Conservation (phyloP, 2,797 vertebrate genomes). For the Brachymystax lenok region DNA sequence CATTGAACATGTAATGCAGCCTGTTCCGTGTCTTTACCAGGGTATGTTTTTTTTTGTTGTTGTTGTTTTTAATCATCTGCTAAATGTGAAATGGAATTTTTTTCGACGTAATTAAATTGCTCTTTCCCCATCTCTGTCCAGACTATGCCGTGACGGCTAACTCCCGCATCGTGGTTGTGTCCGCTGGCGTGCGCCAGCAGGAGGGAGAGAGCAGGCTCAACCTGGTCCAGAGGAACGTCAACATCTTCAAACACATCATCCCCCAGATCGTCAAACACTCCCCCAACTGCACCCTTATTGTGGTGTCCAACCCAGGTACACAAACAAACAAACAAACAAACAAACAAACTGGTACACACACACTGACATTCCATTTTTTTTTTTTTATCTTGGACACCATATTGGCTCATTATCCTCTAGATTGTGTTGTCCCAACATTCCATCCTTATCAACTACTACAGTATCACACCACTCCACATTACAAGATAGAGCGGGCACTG, state of each 20-base stretch:
- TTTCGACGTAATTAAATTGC: background rate
- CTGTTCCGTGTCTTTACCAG: background rate
- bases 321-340: conserved; percentile 68
- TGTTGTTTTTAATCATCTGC: background rate
- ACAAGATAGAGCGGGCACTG: background rate
- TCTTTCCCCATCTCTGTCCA: conserved; percentile 46
- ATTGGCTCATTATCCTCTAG: too few relatives aligned
- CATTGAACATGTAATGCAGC: background rate
- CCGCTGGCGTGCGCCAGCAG: conserved; percentile 94
- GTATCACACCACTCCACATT: background rate
- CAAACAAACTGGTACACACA: conserved; percentile 81
- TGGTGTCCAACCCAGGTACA: conserved; percentile 95
- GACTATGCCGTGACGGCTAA: conserved; percentile 92
- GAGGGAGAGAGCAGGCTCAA: conserved; percentile 95
- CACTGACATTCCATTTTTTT: too few relatives aligned
- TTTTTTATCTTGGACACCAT: too few relatives aligned
- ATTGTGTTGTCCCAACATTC: background rate
- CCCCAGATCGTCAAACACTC: conserved; percentile 93
- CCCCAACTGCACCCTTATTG: conserved; percentile 89
- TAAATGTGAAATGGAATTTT: background rate
- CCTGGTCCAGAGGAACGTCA: conserved; percentile 95
- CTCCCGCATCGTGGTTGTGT: conserved; percentile 92
- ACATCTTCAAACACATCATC: conserved; percentile 93
- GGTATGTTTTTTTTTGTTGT: too few relatives aligned
- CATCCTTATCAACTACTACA: background rate